These are phyloP conservation scores for Psettodes erumei DNA, from an alignment of 2,113 vertebrate genomes.

Conservation along the genomic window DNA sequence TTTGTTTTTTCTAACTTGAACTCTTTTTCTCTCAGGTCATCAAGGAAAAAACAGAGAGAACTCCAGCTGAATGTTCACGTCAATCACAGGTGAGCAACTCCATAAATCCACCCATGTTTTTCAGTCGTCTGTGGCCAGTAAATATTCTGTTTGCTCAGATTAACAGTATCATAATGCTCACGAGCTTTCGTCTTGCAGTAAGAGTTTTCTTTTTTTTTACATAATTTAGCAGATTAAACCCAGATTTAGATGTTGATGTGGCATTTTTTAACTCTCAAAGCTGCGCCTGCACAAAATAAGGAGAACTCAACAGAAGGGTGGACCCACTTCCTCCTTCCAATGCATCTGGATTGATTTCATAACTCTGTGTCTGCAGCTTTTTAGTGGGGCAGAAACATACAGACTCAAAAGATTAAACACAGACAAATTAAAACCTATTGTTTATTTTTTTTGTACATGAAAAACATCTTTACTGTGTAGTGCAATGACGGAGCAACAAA, in stretches of 20 bases:
- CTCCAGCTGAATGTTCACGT: not conserved
- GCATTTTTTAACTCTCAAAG: not conserved
- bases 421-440: not conserved
- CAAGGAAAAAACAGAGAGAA: not conserved
- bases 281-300: not conserved
- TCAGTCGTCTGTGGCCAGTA: not conserved
- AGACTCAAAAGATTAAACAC: constrained; percentile 1
- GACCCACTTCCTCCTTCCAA: not conserved
- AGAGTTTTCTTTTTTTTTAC: not conserved
- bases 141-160: not conserved
- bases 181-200: not conserved
- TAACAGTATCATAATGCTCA: not conserved
- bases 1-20: not conserved
- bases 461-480: not conserved
- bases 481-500: not conserved
- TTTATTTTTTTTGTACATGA: constrained; percentile 19
- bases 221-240: not conserved
- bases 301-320: not conserved
- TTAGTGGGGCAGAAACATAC: not conserved
- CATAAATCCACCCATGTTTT: not conserved
- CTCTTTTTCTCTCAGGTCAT: not conserved
- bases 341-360: no score
- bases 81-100: not conserved
- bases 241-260: not conserved
- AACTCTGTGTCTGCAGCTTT: no score